A percentile compares a stretch with the other conserved stretches of the same genome.
phyloP scores from a whole-genome alignment of 2,797 vertebrate species.

The Etheostoma nigrum region DNA sequence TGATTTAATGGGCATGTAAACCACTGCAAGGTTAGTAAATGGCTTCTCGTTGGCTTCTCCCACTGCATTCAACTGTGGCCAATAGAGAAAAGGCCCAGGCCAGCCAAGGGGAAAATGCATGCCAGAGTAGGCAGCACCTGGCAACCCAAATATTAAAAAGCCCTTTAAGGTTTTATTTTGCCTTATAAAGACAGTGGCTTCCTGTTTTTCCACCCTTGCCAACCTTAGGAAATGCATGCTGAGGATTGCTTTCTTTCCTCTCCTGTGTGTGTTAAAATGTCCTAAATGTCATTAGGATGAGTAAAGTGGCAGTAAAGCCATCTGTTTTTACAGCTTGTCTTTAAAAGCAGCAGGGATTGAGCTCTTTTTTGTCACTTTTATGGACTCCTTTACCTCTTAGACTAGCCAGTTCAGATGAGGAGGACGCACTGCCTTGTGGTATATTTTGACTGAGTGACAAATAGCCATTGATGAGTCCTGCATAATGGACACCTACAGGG shows the following conservation, averaged over 20 bases:
- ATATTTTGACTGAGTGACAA: conserved; percentile 25
- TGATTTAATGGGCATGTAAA: conserved; percentile 77
- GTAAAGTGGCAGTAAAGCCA: conserved; percentile 70
- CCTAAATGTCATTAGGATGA: conserved; percentile 63
- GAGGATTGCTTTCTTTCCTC: conserved; percentile 5
- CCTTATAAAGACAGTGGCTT: conserved; percentile 68
- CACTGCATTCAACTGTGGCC: conserved; percentile 56
- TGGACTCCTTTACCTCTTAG: conserved; percentile 61
- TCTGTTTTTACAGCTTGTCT: conserved; percentile 73
- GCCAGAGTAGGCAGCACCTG: conserved; percentile 65
- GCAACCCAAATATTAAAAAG: conserved; percentile 79
- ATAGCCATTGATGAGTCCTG: conserved; percentile 14
- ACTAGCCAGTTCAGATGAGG: conserved; percentile 35
- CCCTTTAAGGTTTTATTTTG: conserved; percentile 66
- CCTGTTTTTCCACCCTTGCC: conserved; percentile 61
- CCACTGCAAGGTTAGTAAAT: conserved; percentile 67
- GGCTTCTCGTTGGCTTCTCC: conserved; percentile 56
- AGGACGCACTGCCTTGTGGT: conserved; percentile 28
- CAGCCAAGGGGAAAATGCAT: conserved; percentile 60
- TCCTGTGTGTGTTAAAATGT: conserved; percentile 40
- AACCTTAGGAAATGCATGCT: conserved; percentile 36
- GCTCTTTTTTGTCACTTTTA: conserved; percentile 70
- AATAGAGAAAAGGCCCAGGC: conserved; percentile 29
- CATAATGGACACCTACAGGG: conserved; percentile 15
- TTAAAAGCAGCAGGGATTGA: conserved; percentile 66